Evolutionary conservation across 2,797 vertebrate species (phyloP).

Genomic region (Epinephelus awoara): DNA sequence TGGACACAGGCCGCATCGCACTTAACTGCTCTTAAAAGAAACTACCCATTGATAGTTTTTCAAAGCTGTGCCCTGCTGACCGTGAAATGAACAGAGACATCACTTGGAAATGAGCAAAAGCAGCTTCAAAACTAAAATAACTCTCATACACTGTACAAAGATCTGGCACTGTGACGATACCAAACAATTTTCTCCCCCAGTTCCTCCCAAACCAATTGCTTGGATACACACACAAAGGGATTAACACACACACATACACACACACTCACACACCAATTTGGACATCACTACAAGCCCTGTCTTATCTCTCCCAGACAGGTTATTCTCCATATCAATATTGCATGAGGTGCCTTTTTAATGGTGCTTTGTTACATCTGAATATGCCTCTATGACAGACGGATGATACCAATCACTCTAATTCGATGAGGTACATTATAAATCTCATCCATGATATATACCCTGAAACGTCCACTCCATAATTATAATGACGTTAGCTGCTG

Average conservation of each 20-base stretch:
- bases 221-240: constrained; percentile 32
- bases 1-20: not conserved
- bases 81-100: constrained; percentile 15
- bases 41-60: constrained; percentile 22
- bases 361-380: constrained; percentile 39
- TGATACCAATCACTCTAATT: constrained; percentile 46
- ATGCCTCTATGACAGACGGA: constrained; percentile 38
- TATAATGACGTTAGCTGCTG: constrained; percentile 50
- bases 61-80: constrained; percentile 42
- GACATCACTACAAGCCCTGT: constrained; percentile 37
- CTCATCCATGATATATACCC: constrained; percentile 33
- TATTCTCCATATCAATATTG: constrained; percentile 66
- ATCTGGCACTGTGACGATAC: constrained; percentile 17
- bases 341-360: constrained; percentile 58
- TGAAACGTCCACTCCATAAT: constrained; percentile 48
- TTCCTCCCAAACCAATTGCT: constrained; percentile 22
- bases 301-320: constrained; percentile 66
- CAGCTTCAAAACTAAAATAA: constrained; percentile 29
- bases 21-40: constrained; percentile 10
- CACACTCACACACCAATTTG: constrained; percentile 25
- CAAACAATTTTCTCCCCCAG: constrained; percentile 14
- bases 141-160: constrained; percentile 13
- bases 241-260: constrained; percentile 31
- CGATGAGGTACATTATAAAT: constrained; percentile 52
- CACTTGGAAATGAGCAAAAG: constrained; percentile 18